Conservation (phyloP, 1,140 invertebrate species). For the Caenorhabditis briggsae region DNA sequence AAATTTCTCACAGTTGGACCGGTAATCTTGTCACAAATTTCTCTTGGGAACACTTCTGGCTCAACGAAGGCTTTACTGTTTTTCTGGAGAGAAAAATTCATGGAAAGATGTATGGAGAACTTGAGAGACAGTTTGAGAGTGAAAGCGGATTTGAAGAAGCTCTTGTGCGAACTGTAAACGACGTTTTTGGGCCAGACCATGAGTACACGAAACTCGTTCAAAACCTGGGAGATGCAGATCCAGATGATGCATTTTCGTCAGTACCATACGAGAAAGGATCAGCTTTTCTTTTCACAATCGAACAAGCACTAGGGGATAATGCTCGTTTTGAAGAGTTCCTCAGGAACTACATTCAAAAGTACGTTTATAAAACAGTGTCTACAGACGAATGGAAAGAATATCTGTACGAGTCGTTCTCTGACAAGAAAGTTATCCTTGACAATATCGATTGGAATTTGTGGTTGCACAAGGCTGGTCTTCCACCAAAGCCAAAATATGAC, state of each 20-base stretch:
- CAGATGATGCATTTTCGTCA: constrained; percentile 90
- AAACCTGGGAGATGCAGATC: constrained; percentile 86
- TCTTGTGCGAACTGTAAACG: constrained; percentile 67
- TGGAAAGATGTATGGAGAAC: constrained; percentile 83
- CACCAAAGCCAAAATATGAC: constrained; percentile 88
- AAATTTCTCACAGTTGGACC: constrained; percentile 96
- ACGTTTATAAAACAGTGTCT: constrained; percentile 86
- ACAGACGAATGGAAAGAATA: constrained; percentile 87
- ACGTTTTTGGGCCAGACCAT: constrained; percentile 80
- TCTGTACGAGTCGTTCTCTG: constrained; percentile 85
- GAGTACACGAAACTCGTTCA: constrained; percentile 85
- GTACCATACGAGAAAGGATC: constrained; percentile 94
- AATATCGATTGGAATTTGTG: constrained; percentile 88
- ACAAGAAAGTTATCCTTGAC: constrained; percentile 79
- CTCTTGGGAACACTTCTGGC: constrained; percentile 95
- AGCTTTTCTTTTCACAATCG: constrained; percentile 88
- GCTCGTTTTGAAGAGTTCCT: constrained; percentile 88
- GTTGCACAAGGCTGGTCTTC: constrained; percentile 88
- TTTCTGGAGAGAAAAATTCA: constrained; percentile 91
- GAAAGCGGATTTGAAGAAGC: constrained; percentile 84
- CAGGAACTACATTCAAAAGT: constrained; percentile 86
- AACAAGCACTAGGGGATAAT: constrained; percentile 87
- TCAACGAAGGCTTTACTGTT: constrained; percentile 95
- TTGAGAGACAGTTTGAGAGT: constrained; percentile 58
- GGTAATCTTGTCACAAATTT: constrained; percentile 93